Evolutionary conservation across 1,140 invertebrate genomes (phyloP), one percentile per base, ranked within the genome.

Genomic region (Meteorus sp.): DNA sequence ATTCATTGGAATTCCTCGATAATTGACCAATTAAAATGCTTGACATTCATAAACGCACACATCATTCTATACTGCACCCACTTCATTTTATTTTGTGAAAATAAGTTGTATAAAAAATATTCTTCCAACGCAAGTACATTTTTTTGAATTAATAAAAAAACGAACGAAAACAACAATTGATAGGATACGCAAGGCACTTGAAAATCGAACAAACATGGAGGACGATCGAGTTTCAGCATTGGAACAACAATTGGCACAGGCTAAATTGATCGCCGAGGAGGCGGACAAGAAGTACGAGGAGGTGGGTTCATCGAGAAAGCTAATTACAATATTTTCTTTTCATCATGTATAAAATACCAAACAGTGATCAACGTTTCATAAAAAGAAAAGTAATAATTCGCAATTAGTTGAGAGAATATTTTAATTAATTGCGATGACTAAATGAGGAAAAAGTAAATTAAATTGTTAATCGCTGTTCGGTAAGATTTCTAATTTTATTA

Each of bases 251-350:
- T 87, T 98, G 76, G 87, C 94, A 64, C 95, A 98, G 80, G 95
- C 96, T 74, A 97, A 97, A 85, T 88, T 94, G 79, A 97, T 97
- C 81, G 95, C 96, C 65, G 95, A 98, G 83, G 96, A 99, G 84
- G 94, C 95, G 66, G 96, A 98, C 85, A 97, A 97, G 84, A 98
- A 98, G 93, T 98, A 98, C 80, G 95, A 98, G 88, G 95, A 98
- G 94, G 95, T 97, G 78, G 77, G 78, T 80, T 72, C 66, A 60
- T 59, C 41, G 65, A 65, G 57, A 55, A 52, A 66, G 56, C 54
- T 63, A 60, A 59, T 39, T 73, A 69, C 56, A 64, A 47, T 45
- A 43, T 23, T 55, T 48, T 53, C 7, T 17, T 11, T 45, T 15
- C 29, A 39, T 15, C 8, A 50, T 20, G 31, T 43, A 17, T 56